phyloP scores from a whole-genome alignment of 2,888 invertebrate genomes.

The Lissocephala sabroskyi region DNA sequence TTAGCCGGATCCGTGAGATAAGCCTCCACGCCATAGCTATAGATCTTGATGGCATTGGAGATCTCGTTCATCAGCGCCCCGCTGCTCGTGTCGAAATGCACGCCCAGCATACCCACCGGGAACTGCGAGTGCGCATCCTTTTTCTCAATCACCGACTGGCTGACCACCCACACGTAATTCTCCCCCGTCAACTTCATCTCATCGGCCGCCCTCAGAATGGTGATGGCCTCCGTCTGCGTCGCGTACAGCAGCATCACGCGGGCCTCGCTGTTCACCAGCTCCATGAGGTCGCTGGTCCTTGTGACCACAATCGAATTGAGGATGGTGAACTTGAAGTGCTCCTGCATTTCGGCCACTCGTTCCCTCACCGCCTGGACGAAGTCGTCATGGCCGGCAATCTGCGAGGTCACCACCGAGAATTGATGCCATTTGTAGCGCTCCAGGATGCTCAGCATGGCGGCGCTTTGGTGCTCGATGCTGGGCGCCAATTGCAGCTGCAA shows the following conservation, averaged over 20 bases:
- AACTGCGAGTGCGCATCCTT: constrained; percentile 84
- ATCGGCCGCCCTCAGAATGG: constrained; percentile 78
- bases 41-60: constrained; percentile 91
- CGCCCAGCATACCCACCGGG: constrained; percentile 94
- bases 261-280: constrained; percentile 90
- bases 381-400: constrained; percentile 95
- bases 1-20: constrained; percentile 85
- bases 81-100: constrained; percentile 92
- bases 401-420: constrained; percentile 93
- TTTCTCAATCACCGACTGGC: constrained; percentile 92
- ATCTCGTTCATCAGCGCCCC: constrained; percentile 88
- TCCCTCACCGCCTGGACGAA: constrained; percentile 95
- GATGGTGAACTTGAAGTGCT: constrained; percentile 85
- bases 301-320: constrained; percentile 89
- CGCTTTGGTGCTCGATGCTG: constrained; percentile 94
- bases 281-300: constrained; percentile 82
- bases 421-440: constrained; percentile 97
- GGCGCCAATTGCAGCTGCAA: constrained; percentile 95
- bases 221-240: constrained; percentile 88
- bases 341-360: constrained; percentile 87
- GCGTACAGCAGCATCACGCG: constrained; percentile 94
- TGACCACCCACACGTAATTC: constrained; percentile 97
- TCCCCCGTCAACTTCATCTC: constrained; percentile 75
- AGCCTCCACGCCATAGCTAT: constrained; percentile 91
- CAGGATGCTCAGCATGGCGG: constrained; percentile 95